A percentile compares a stretch with the other conserved stretches of the same genome.
Evolutionary conservation across 2,113 vertebrate species (phyloP).

Genomic region (Cyanoderma ruficeps): DNA sequence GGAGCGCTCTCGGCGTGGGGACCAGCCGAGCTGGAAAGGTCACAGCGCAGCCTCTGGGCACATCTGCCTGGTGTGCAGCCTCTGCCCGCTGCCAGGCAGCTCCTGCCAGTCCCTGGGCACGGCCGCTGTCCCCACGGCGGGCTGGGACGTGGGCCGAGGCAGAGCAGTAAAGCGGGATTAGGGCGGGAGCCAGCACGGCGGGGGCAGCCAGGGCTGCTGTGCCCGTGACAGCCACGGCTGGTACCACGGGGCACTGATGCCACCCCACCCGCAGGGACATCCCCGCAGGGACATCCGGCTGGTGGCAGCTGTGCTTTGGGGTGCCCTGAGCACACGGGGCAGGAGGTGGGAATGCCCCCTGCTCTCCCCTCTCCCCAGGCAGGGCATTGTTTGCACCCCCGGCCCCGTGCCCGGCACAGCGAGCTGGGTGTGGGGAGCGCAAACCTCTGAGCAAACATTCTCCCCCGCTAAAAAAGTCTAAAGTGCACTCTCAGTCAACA

Average conservation of each 20-base stretch:
- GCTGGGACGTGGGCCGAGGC: background rate
- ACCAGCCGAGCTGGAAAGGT: background rate
- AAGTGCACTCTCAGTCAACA: constrained; percentile 22
- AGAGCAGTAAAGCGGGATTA: background rate
- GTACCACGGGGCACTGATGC: background rate
- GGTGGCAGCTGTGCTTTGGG: background rate
- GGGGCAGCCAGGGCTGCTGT: background rate
- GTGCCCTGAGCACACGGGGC: background rate
- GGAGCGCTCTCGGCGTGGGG: background rate
- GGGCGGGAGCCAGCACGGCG: background rate
- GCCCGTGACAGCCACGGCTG: background rate
- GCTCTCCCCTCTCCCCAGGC: background rate
- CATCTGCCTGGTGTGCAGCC: background rate
- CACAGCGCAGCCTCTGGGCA: background rate
- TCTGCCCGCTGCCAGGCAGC: background rate
- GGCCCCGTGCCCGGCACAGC: fast-evolving
- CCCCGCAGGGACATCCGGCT: background rate
- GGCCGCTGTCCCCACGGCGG: background rate
- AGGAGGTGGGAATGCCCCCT: background rate
- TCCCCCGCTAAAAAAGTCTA: background rate
- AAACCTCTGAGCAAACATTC: background rate
- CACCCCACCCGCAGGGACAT: background rate
- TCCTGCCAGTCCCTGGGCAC: background rate
- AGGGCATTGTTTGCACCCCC: background rate
- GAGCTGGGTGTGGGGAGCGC: background rate